Conservation (phyloP, 2,797 vertebrate species). For the Zalophus californianus region DNA sequence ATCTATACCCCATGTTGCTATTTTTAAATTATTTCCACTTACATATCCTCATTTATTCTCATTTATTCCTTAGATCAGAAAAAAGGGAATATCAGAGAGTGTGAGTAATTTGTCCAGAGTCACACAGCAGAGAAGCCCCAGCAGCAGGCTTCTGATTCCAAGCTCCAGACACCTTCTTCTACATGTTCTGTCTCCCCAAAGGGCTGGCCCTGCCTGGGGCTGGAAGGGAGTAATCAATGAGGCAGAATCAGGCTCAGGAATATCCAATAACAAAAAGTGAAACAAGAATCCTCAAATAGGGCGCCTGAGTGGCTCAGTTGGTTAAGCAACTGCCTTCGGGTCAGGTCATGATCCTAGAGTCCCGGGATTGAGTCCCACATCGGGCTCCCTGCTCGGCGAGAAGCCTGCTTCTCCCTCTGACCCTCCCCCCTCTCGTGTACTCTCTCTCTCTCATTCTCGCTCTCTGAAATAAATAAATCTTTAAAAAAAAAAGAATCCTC, state of each 20-base stretch:
- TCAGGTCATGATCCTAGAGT: no score
- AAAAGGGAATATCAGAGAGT: background rate
- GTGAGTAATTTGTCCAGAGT: background rate
- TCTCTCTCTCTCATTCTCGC: no score
- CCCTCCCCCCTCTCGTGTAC: no score
- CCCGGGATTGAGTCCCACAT: no score
- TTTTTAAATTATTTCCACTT: background rate
- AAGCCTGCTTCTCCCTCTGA: no score
- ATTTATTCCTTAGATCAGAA: background rate
- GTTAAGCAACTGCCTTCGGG: no score
- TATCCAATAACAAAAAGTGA: background rate
- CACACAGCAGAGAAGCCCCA: background rate
- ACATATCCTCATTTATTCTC: background rate
- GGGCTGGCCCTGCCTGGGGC: background rate
- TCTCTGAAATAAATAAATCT: no score
- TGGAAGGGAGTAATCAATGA: background rate
- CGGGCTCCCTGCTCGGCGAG: no score
- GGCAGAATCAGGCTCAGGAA: background rate
- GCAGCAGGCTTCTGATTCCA: background rate
- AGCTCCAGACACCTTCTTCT: background rate
- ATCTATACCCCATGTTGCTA: background rate
- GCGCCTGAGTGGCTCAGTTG: no score
- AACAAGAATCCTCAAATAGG: background rate
- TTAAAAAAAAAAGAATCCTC: background rate
- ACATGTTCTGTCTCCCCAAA: no score